Evolutionary conservation across 2,113 vertebrate species (phyloP), one percentile per base, ranked within the genome.

Genomic region (Lipophrys pholis): DNA sequence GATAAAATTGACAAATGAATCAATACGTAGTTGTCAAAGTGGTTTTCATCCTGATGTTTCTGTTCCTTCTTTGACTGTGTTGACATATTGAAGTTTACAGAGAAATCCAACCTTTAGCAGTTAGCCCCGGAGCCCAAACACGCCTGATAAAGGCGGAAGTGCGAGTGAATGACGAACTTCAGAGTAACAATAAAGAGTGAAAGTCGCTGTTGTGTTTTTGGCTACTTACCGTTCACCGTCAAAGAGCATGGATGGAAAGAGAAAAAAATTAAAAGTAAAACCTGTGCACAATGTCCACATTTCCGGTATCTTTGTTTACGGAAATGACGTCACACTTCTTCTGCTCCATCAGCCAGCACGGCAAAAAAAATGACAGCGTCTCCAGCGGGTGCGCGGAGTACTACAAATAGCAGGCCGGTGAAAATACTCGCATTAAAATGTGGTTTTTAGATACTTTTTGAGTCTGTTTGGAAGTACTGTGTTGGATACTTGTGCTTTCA

Each of bases 241-340:
- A 16, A 6, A 4, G 49, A 1, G n/a, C 14, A 46, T 21, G 59
- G 41, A 64, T 42, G 0, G 11, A 1, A 2, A 5, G 6, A 2
- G 0, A 58, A 63, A 63, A 30, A 51, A 1, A 43, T 40, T 43
- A 51, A 66, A 1, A 15, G n/a, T 15, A 30, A 8, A 39, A 2
- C 16, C 21, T 21, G 48, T 2, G 11, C 3, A 45, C 0, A 14
- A 2, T 1, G 38, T 67, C 17, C 15, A 65, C 65, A 67, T 55
- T n/a, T 11, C 73, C 16, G 12, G 1, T 5, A 41, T 7, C 12
- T 40, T 49, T 84, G 46, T 88, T 88, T 85, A 84, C 82, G 82
- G 90, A 90, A 80, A 51, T 86, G 65, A 80, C 73, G 38, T 59
- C 0, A 1, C 6, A 40, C 21, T 9, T 30, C 16, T 64, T 73